Evolutionary conservation across 2,113 vertebrate species (phyloP).

Genomic region (Pituophis catenifer): DNA sequence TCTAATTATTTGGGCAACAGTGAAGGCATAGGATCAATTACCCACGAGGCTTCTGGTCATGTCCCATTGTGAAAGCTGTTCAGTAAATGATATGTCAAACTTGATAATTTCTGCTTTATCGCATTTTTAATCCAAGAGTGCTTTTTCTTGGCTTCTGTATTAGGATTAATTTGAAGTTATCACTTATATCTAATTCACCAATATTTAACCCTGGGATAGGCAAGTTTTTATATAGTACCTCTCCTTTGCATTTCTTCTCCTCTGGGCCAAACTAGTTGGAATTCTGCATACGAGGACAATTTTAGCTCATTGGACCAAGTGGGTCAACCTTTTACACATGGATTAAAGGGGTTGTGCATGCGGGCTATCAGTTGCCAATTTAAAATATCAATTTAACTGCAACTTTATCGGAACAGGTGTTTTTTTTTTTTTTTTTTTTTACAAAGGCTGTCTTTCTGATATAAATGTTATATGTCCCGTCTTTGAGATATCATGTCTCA

Average conservation of each 20-base stretch:
- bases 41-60: slow-evolving; percentile 37
- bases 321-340: background rate
- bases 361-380: background rate
- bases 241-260: background rate
- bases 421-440: background rate
- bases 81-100: slow-evolving; percentile 52
- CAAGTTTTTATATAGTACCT: background rate
- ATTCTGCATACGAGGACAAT: background rate
- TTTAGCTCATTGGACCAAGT: background rate
- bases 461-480: slow-evolving; percentile 21
- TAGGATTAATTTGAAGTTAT: background rate
- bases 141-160: background rate
- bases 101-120: slow-evolving; percentile 52
- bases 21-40: slow-evolving; percentile 51
- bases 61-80: slow-evolving; percentile 52
- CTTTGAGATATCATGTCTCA: slow-evolving; percentile 22
- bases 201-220: background rate
- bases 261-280: background rate
- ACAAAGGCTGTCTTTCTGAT: background rate
- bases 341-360: background rate
- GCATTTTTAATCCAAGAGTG: slow-evolving; percentile 15
- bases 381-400: background rate
- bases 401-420: background rate
- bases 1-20: slow-evolving; percentile 73
- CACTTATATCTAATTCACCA: background rate